phyloP scores from a whole-genome alignment of 2,113 vertebrate genomes.

The Sander vitreus region DNA sequence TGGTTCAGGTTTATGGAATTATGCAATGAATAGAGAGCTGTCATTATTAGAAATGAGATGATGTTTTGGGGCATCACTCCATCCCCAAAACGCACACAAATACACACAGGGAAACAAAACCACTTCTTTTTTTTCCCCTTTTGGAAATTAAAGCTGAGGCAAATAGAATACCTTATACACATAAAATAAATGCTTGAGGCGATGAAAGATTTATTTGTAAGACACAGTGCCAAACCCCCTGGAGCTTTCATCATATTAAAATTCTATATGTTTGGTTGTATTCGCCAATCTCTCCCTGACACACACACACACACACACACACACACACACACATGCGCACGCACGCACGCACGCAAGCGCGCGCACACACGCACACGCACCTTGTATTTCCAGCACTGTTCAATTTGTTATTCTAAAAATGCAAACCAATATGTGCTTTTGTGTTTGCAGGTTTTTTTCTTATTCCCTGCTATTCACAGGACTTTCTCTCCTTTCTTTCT shows the following conservation, averaged over 20 bases:
- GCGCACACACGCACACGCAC: constrained; percentile 1
- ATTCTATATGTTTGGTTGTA: constrained; percentile 66
- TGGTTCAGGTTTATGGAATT: constrained; percentile 10
- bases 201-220: constrained; percentile 69
- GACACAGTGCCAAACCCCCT: constrained; percentile 60
- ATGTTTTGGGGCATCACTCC: constrained; percentile 33
- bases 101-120: constrained; percentile 35
- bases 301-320: constrained; percentile 9
- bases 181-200: constrained; percentile 54
- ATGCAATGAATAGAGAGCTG: constrained; percentile 30
- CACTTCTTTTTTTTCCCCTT: constrained; percentile 1
- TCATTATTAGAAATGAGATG: constrained; percentile 48
- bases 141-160: constrained; percentile 46
- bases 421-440: constrained; percentile 25
- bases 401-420: constrained; percentile 55
- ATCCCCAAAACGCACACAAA: constrained; percentile 17
- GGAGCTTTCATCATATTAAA: constrained; percentile 70
- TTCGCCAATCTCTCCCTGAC: constrained; percentile 27
- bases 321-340: constrained; percentile 9
- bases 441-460: constrained; percentile 28
- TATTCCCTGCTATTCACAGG: constrained; percentile 20
- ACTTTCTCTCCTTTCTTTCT: constrained; percentile 3
- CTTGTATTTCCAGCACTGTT: constrained; percentile 26
- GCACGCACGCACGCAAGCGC: constrained; percentile 10
- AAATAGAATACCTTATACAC: constrained; percentile 40